phyloP scores from a whole-genome alignment of 2,888 invertebrate genomes.

The Sipunculus nudus region DNA sequence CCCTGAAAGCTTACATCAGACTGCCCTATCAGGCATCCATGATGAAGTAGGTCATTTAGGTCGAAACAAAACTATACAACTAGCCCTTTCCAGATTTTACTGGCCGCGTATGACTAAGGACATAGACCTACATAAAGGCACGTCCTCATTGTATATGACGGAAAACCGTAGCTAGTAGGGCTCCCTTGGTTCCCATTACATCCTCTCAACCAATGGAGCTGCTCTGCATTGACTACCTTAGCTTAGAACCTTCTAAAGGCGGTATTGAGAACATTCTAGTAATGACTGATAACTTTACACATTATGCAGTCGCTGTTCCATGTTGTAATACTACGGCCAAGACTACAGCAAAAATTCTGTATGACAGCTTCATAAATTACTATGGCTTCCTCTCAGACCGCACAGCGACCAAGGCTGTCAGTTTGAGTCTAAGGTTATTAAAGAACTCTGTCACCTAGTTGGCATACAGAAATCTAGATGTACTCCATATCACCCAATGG shows the following conservation, averaged over 20 bases:
- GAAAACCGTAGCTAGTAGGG: not conserved
- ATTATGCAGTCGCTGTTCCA: conserved; percentile 29
- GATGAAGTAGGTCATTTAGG: not conserved
- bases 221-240: conserved; percentile 28
- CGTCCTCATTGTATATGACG: not conserved
- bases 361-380: conserved; percentile 24
- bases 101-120: not conserved
- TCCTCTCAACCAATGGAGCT: conserved; percentile 25
- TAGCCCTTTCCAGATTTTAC: not conserved
- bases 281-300: conserved; percentile 34
- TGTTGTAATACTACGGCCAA: too few species aligned
- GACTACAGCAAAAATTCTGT: conserved; percentile 27
- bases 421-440: conserved; percentile 4
- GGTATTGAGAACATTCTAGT: conserved; percentile 29
- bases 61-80: not conserved
- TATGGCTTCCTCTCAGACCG: conserved; percentile 20
- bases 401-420: conserved; percentile 7
- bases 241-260: conserved; percentile 22
- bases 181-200: conserved; percentile 13
- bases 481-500: conserved; percentile 20
- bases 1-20: too few species aligned
- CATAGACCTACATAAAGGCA: not conserved
- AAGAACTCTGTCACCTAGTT: not conserved
- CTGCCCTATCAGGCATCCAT: not conserved
- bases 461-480: conserved; percentile 5